Conservation (phyloP, 2,797 vertebrate genomes). For the Crotalus adamanteus region DNA sequence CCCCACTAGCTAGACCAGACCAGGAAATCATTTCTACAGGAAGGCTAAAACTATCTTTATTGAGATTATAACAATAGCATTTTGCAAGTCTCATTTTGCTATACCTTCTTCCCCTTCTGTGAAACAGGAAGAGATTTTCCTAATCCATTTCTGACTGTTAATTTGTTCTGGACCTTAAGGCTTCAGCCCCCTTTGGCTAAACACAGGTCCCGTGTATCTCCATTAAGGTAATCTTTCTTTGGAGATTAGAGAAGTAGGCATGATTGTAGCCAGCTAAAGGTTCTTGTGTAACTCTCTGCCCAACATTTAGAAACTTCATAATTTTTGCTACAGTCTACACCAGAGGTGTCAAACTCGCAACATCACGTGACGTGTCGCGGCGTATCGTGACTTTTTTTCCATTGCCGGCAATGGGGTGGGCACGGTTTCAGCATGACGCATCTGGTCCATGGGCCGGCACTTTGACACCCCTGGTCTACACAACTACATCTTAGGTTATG, state of each 20-base stretch:
- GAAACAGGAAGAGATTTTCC: background rate
- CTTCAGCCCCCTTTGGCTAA: background rate
- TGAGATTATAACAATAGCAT: background rate
- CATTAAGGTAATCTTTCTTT: background rate
- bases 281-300: background rate
- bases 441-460: fast-evolving
- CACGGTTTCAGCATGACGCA: too few species aligned
- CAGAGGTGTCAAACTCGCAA: too few species aligned
- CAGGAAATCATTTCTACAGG: background rate
- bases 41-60: background rate
- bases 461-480: too few species aligned
- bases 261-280: background rate
- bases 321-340: background rate
- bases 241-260: background rate
- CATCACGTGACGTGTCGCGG: too few species aligned
- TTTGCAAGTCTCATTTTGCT: background rate
- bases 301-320: background rate
- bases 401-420: too few species aligned
- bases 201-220: background rate
- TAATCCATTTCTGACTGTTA: background rate
- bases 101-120: background rate
- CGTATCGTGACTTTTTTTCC: too few species aligned
- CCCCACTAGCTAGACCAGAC: background rate
- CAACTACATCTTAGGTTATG: background rate
- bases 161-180: background rate